Evolutionary conservation across 2,113 vertebrate species (phyloP), one percentile per base, ranked within the genome.

Genomic region (Haemorhous mexicanus): DNA sequence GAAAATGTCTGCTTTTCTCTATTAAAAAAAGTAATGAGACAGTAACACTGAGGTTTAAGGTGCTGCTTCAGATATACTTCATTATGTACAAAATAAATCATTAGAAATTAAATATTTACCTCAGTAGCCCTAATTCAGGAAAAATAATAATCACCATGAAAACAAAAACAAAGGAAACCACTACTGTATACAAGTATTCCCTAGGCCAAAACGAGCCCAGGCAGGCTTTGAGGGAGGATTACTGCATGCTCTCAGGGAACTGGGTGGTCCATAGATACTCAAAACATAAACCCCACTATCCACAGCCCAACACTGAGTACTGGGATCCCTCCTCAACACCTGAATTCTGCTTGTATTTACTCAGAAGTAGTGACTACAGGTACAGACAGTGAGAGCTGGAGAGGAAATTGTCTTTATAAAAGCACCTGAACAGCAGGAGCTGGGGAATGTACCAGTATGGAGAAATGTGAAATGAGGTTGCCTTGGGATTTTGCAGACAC

Each of bases 121-220:
- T 82, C 74, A 43, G 61, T 27, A 75, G 56, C 13, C 30, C 73
- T 72, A 84, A 95, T 88, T 68, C 58, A 93, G 80, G 73, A 90
- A 94, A 66, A 90, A 90, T 32, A 17, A 91, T 90, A 21, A 78
- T 58, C 26, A 52, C 33, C 67, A 88, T 37, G 72, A 95, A 94
- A 93, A 96, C 23, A 94, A 75, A 95, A 96, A 91, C 89, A 93
- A 84, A 96, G 83, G 92, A 96, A 97, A 95, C 56, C 76, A 77
- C 85, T 89, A 78, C 37, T 78, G 64, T 87, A 97, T 30, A 96
- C 85, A 95, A 96, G 46, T 30, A 49, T 53, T 96, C 80, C 35
- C 44, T 35, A 49, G 19, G 88, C 88, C 76, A 95, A 84, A 95
- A 89, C 1, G 19, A 95, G 80, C 58, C 76, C 80, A 93, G 92